phyloP scores from a whole-genome alignment of 1,140 invertebrate genomes.

The Bombus fervidus region DNA sequence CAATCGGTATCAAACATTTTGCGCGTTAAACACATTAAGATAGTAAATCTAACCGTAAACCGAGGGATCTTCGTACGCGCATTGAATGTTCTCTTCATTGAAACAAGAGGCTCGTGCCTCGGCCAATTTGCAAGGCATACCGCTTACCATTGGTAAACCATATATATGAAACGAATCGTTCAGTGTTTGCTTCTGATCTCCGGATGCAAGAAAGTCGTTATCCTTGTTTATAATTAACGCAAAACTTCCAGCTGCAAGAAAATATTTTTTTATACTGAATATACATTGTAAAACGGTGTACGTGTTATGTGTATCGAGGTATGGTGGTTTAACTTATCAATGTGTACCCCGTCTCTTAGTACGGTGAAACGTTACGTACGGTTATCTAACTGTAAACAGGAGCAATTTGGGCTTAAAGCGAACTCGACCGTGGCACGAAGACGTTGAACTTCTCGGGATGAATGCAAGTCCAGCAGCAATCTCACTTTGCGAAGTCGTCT shows the following conservation, averaged over 20 bases:
- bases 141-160: constrained; percentile 55
- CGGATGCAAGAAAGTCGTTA: constrained; percentile 59
- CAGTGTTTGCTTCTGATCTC: constrained; percentile 58
- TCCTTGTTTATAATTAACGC: constrained; percentile 70
- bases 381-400: constrained; percentile 74
- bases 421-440: constrained; percentile 71
- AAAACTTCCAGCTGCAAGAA: constrained; percentile 71
- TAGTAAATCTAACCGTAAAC: constrained; percentile 39
- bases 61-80: constrained; percentile 11
- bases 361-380: constrained; percentile 64
- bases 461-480: constrained; percentile 71
- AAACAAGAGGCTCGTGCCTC: constrained; percentile 61
- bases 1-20: constrained; percentile 3
- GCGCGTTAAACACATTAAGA: background rate
- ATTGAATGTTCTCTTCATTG: constrained; percentile 23
- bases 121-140: constrained; percentile 62
- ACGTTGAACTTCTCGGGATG: constrained; percentile 54
- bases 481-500: constrained; percentile 72
- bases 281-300: constrained; percentile 28
- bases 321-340: constrained; percentile 15
- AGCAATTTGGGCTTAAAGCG: constrained; percentile 70
- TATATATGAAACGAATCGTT: constrained; percentile 70
- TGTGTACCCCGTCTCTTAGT: background rate
- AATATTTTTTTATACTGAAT: constrained; percentile 46
- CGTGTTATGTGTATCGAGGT: constrained; percentile 9